Base-by-base conservation (phyloP, 2,797 vertebrate genomes). In the Acanthopagrus latus region DNA sequence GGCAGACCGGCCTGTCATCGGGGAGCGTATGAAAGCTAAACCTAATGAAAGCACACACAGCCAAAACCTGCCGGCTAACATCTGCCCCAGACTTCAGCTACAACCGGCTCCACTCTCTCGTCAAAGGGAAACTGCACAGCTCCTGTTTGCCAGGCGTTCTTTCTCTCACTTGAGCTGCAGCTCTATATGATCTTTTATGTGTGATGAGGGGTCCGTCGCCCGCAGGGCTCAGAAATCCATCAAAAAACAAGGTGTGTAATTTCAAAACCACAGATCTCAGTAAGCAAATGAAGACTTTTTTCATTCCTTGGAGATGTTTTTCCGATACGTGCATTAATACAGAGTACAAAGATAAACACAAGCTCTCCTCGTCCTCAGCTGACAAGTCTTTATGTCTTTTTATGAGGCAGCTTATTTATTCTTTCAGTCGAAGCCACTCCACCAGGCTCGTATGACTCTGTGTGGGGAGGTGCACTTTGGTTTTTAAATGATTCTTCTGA, bases 31-130 rank as follows among this genome's bases (percentile, higher is more conserved):
- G 85, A 90, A 88, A 89, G 88, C 83, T 83, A 84, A 86, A 86
- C 79, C 87, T 93, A 92, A 93, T 93, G 92, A 92, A 91, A 91
- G 84, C 84, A 64, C 85, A 84, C 74, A 79, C 52, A 78, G 89
- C 86, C 90, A 91, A 90, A 86, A 88, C 74, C 84, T 86, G 80
- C 76, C 44, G 63, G 86, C 78, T 76, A 80, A 81, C 86, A 88
- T 88, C 83, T 89, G 86, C 78, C 80, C 71, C 68, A 64, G 23
- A 82, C 87, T 81, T 33, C 57, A 78, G 83, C 86, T 86, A 83
- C 72, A 83, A 85, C 78, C 81, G 64, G 76, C 79, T 55, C 74
- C 55, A 25, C 64, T 85, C 74, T 58, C 65, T 59, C 21, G 58
- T 86, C 71, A 79, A 82, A 84, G 71, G 57, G 58, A 81, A 87